phyloP scores from a whole-genome alignment of 1,140 invertebrate species.

The Drosophila lacteicornis region DNA sequence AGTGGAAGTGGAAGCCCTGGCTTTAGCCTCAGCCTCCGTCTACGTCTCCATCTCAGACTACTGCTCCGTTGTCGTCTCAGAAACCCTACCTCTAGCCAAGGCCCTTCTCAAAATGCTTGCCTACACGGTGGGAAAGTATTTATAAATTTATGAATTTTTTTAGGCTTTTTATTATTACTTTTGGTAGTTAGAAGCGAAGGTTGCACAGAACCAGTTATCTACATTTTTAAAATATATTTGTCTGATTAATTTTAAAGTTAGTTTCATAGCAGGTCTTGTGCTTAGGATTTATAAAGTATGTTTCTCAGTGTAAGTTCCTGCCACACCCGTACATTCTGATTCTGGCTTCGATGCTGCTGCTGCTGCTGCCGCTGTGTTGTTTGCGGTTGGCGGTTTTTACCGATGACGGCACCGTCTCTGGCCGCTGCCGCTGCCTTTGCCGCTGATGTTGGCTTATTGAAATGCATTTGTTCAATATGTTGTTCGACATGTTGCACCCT shows the following conservation, averaged over 20 bases:
- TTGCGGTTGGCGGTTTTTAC: slow-evolving; percentile 60
- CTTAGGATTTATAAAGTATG: too few species aligned
- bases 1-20: slow-evolving; percentile 50
- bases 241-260: too few species aligned
- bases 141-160: background rate
- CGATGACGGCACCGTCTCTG: slow-evolving; percentile 50
- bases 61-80: slow-evolving; percentile 8
- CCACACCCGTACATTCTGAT: slow-evolving; percentile 29
- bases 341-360: slow-evolving; percentile 26
- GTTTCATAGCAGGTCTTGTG: too few species aligned
- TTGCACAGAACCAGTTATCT: too few species aligned
- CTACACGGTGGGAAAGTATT: slow-evolving; percentile 3
- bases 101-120: slow-evolving; percentile 29
- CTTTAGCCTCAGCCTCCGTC: slow-evolving; percentile 33
- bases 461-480: slow-evolving; percentile 82
- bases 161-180: too few species aligned
- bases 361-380: slow-evolving; percentile 36
- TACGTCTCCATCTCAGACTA: slow-evolving; percentile 26
- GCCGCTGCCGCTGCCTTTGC: slow-evolving; percentile 20
- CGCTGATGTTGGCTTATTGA: slow-evolving; percentile 77
- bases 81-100: slow-evolving; percentile 2
- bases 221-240: too few species aligned
- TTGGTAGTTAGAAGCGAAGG: background rate
- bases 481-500: slow-evolving; percentile 73
- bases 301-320: slow-evolving; percentile 30